Conservation (phyloP, 2,888 invertebrate genomes). For the Scelioninae gen. 1 region DNA sequence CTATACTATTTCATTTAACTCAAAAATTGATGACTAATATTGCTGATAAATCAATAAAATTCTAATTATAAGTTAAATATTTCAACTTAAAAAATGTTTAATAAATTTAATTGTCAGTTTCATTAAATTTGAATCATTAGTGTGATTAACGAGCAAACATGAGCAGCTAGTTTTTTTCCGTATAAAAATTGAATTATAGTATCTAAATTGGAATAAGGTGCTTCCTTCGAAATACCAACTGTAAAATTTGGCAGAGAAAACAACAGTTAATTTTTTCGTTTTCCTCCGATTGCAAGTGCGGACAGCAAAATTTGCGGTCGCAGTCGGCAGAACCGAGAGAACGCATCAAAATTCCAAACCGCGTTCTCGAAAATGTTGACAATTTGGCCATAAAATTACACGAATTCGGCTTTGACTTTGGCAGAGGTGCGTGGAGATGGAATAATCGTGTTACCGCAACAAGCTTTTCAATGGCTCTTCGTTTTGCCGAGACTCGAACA, state of each 20-base stretch:
- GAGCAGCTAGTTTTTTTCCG: no score
- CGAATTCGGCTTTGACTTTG: conserved; percentile 49
- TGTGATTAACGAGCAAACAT: no score
- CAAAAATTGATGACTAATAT: no score
- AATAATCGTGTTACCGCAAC: conserved; percentile 60
- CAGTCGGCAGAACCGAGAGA: neutral
- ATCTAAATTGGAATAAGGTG: neutral
- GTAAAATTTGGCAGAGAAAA: conserved; percentile 9
- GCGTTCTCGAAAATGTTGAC: conserved; percentile 44
- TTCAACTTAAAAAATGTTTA: no score
- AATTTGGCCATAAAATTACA: conserved; percentile 59
- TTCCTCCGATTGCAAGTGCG: neutral
- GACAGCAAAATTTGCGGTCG: conserved; percentile 14
- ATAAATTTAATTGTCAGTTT: no score
- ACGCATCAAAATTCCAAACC: conserved; percentile 26
- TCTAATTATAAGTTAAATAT: no score
- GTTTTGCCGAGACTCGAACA: conserved; percentile 45
- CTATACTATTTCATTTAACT: no score
- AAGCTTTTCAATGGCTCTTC: conserved; percentile 55
- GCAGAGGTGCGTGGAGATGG: conserved; percentile 46
- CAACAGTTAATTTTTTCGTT: conserved; percentile 34
- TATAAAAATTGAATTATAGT: neutral
- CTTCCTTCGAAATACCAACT: neutral
- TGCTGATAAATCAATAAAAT: no score
- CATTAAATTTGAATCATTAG: no score